phyloP scores from a whole-genome alignment of 2,888 invertebrate species.

The Acanthosepion lycidas region DNA sequence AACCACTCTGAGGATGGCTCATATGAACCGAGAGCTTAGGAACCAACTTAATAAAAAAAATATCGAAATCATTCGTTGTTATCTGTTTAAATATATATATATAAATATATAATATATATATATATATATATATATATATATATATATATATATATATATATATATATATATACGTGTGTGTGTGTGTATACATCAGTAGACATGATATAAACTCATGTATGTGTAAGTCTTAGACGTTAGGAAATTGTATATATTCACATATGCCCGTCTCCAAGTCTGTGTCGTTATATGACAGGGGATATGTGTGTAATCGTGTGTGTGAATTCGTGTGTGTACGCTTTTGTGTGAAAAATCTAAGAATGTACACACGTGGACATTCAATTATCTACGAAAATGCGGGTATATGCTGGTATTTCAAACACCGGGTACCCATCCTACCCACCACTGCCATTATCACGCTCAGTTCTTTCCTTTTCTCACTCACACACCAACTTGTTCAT shows the following conservation, averaged over 20 bases:
- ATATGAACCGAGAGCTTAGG: no score
- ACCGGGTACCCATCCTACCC: neutral
- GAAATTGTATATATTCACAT: no score
- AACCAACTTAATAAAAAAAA: no score
- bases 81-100: neutral
- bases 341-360: neutral
- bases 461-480: neutral
- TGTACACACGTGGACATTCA: neutral
- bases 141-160: neutral
- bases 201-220: no score
- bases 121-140: neutral
- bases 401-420: slow-evolving; percentile 2
- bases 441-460: no score
- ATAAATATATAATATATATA: neutral
- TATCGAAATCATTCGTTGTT: no score
- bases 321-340: neutral
- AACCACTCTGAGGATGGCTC: no score
- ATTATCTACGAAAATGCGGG: neutral
- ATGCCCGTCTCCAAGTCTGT: neutral
- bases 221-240: no score
- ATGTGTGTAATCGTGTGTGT: neutral
- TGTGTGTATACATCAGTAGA: neutral
- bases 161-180: neutral
- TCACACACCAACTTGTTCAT: neutral
- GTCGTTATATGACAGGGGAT: neutral